Base-by-base conservation (phyloP, 92 coral and sea anemone genomes). In the Zoanthus solanderi region DNA sequence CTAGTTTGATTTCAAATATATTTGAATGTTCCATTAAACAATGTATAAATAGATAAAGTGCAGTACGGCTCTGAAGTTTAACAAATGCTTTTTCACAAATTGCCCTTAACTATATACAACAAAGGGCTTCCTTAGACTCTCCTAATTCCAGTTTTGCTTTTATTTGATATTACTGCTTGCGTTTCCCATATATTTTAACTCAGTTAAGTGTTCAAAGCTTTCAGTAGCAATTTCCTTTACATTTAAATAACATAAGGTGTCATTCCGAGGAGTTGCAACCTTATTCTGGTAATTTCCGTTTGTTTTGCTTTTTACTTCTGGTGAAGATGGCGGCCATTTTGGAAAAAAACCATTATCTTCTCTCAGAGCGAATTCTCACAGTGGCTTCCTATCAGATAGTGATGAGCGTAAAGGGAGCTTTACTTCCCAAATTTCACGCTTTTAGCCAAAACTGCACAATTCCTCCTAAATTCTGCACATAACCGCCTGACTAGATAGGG, bases 361-460 rank as follows among this genome's bases (percentile, higher is more conserved):
- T 9, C 18, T 9, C 48, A 14, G 45, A 32, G 18, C 48, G 6
- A 5, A 71, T 32, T 71, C 30, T 71, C 48, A 71, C 47, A 29
- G 75, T 71, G 75, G 75, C 48, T 71, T 46, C 75, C 31, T 71
- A 71, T 71, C 75, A 71, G 48, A 34, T 71, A 34, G 32, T 71
- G 45, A 71, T 71, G 37, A 71, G 47, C 48, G 17, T 31, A 37
- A 37, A 37, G 42, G 42, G 4, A 37, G 5, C 87, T 83, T 1
- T 28, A 47, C 78, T 11, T 83, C 3, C 68, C 78, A 83, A 69
- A 83, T 83, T 71, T 83, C 87, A 83, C 15, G 68, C 87, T 83
- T 83, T 83, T 83, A 83, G 65, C 87, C 87, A 45, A 71, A 83
- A 71, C 78, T 53, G 79, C 87, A 83, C 87, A 71, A 68, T 68